phyloP scores from a whole-genome alignment of 1,140 invertebrate genomes.

The Lineus longissimus region DNA sequence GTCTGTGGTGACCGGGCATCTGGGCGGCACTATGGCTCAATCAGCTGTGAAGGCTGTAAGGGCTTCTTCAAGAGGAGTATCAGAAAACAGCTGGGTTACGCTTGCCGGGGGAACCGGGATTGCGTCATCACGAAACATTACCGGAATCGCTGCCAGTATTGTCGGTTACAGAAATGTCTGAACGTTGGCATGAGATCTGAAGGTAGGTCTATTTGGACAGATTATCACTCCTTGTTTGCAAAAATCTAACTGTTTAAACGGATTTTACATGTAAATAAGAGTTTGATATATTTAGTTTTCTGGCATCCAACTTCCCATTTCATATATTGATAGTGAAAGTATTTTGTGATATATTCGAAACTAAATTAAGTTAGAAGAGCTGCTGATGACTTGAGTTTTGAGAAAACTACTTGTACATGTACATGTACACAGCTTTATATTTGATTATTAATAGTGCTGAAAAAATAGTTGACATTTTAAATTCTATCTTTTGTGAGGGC shows the following conservation, averaged over 20 bases:
- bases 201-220: conserved; percentile 75
- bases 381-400: too few relatives aligned
- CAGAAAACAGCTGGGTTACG: conserved; percentile 91
- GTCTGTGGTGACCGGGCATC: conserved; percentile 92
- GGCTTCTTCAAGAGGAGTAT: conserved; percentile 68
- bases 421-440: too few relatives aligned
- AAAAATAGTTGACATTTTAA: too few relatives aligned
- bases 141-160: conserved; percentile 93
- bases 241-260: neutral
- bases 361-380: too few relatives aligned
- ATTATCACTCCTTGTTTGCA: conserved; percentile 1
- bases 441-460: too few relatives aligned
- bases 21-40: conserved; percentile 86
- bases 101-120: conserved; percentile 88
- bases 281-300: neutral
- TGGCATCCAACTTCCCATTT: too few relatives aligned
- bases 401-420: too few relatives aligned
- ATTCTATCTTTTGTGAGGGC: too few relatives aligned
- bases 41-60: conserved; percentile 96
- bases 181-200: conserved; percentile 96
- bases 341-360: too few relatives aligned
- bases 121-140: conserved; percentile 97
- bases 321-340: too few relatives aligned
- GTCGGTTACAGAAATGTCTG: conserved; percentile 92
- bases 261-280: neutral